Percentiles rank a stretch among this genome's conserved stretches.
Conservation (phyloP, 2,888 invertebrate species). For the Scaptodrosophila latifasciaeformis region DNA sequence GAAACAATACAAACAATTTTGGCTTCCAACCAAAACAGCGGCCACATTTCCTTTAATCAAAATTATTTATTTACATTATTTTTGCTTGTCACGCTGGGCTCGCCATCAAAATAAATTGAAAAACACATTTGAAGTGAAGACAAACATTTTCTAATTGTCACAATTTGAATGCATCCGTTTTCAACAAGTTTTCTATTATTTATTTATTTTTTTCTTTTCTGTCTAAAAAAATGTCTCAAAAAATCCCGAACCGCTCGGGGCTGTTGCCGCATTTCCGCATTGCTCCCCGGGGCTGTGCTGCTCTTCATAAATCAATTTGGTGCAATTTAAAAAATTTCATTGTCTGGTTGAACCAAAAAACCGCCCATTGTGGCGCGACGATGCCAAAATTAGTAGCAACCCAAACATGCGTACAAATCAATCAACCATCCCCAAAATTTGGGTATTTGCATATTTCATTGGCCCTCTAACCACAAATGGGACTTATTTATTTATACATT, state of each 20-base stretch:
- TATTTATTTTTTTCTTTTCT: background rate
- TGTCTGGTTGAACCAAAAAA: no score
- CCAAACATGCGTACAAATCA: conserved; percentile 41
- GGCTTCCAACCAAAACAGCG: conserved; percentile 47
- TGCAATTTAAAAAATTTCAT: no score
- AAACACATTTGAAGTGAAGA: background rate
- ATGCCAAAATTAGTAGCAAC: conserved; percentile 37
- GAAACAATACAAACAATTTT: conserved; percentile 46
- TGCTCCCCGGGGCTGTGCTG: conserved; percentile 10
- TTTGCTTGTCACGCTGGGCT: conserved; percentile 16
- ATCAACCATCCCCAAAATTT: conserved; percentile 39
- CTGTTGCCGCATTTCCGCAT: conserved; percentile 47
- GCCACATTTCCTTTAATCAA: conserved; percentile 37
- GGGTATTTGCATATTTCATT: conserved; percentile 18
- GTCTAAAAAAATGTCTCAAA: no score
- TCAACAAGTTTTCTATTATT: background rate
- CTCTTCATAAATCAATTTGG: conserved; percentile 61
- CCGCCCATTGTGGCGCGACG: conserved; percentile 52
- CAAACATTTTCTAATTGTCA: conserved; percentile 18
- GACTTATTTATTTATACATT: no score
- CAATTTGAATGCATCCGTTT: conserved; percentile 9
- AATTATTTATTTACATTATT: conserved; percentile 29
- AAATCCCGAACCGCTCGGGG: conserved; percentile 3
- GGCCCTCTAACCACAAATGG: no score
- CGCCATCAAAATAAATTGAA: background rate